phyloP scores from a whole-genome alignment of 2,888 invertebrate species.

The Chymomyza amoena region DNA sequence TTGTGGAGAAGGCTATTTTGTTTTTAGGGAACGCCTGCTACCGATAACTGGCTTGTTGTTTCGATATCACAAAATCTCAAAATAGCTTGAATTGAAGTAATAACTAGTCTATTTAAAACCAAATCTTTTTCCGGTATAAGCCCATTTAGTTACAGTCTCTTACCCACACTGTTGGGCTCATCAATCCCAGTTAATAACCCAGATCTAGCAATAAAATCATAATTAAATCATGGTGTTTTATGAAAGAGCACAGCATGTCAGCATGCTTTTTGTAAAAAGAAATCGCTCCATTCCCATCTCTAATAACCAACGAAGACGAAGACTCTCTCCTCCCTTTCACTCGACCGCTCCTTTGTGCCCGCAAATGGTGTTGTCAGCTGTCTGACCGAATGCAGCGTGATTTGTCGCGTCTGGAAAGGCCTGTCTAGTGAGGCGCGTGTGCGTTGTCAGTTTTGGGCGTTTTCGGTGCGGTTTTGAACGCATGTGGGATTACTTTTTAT shows the following conservation, averaged over 20 bases:
- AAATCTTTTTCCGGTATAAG: background rate
- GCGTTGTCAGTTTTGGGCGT: slow-evolving; percentile 36
- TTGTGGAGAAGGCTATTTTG: no score
- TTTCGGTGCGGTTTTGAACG: background rate
- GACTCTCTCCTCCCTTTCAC: background rate
- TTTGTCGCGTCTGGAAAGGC: background rate
- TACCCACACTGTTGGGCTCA: background rate
- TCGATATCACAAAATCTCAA: no score
- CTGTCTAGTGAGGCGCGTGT: slow-evolving; percentile 40
- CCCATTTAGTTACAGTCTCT: background rate
- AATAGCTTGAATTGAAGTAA: no score
- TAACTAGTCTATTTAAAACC: no score
- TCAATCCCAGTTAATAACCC: background rate
- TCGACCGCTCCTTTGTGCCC: background rate
- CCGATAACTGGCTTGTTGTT: no score
- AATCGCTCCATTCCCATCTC: background rate
- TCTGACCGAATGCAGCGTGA: background rate
- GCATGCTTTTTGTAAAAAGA: background rate
- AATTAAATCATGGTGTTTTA: background rate
- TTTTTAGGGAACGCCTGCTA: no score
- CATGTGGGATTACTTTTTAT: background rate
- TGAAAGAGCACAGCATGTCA: background rate
- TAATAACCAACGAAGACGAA: background rate
- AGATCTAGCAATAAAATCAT: background rate
- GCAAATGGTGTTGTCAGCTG: background rate